Evolutionary conservation across 2,888 invertebrate species (phyloP).

Genomic region (Caenorhabditis panamensis): DNA sequence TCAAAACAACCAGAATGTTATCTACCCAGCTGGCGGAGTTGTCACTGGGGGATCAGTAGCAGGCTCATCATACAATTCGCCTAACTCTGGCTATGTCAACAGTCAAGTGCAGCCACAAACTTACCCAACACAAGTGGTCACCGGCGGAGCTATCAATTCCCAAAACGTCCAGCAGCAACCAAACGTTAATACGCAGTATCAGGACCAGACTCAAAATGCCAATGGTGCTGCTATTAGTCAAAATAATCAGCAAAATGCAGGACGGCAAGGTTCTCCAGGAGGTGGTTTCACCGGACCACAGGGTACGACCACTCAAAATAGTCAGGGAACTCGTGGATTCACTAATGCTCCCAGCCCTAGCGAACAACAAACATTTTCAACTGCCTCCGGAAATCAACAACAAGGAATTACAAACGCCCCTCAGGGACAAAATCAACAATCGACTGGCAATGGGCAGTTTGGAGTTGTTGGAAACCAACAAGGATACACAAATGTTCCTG

Average conservation of each 20-base stretch:
- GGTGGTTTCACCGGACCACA: constrained; percentile 1
- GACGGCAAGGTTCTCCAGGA: constrained; percentile 4
- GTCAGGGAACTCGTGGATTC: constrained; percentile 5
- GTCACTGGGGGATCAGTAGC: constrained; percentile 21
- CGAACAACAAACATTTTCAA: too few species aligned
- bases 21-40: constrained; percentile 36
- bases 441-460: neutral
- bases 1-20: constrained; percentile 49
- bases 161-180: constrained; percentile 59
- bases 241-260: neutral
- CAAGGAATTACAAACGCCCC: constrained; percentile 21
- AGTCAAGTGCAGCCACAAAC: constrained; percentile 52
- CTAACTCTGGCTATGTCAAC: constrained; percentile 47
- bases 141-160: constrained; percentile 31
- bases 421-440: constrained; percentile 13
- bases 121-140: constrained; percentile 51
- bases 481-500: neutral
- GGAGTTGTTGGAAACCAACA: neutral
- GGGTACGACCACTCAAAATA: neutral
- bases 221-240: neutral
- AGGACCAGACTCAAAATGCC: constrained; percentile 32
- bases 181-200: constrained; percentile 41
- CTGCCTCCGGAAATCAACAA: constrained; percentile 4
- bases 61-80: constrained; percentile 40
- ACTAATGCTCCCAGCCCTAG: neutral